phyloP scores from a whole-genome alignment of 2,888 invertebrate genomes.

The Beris chalybata region DNA sequence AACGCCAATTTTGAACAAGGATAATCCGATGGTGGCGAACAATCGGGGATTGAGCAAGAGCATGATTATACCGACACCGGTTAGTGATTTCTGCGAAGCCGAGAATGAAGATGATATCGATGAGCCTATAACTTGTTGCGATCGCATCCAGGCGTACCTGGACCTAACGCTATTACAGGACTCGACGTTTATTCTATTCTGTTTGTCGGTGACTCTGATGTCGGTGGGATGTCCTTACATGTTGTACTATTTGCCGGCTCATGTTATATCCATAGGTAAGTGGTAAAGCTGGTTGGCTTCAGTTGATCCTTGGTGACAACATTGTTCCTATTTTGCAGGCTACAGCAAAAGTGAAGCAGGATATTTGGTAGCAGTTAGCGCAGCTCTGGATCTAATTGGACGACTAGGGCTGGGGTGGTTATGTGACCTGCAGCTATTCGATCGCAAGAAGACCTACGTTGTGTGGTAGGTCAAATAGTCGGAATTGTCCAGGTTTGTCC shows the following conservation, averaged over 20 bases:
- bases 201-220: slow-evolving; percentile 73
- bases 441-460: slow-evolving; percentile 71
- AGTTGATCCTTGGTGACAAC: not conserved
- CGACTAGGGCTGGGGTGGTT: slow-evolving; percentile 73
- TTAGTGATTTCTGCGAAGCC: slow-evolving; percentile 52
- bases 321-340: slow-evolving; percentile 42
- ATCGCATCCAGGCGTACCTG: slow-evolving; percentile 60
- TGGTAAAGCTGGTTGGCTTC: not conserved
- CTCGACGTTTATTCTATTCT: slow-evolving; percentile 70
- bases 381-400: slow-evolving; percentile 71
- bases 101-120: slow-evolving; percentile 49
- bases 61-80: slow-evolving; percentile 57
- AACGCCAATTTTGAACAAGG: slow-evolving; percentile 47
- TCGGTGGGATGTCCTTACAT: slow-evolving; percentile 78
- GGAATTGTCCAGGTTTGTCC: no score
- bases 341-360: slow-evolving; percentile 60
- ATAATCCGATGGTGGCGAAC: slow-evolving; percentile 44
- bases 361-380: slow-evolving; percentile 73
- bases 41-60: slow-evolving; percentile 56
- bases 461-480: slow-evolving; percentile 60
- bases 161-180: slow-evolving; percentile 70
- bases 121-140: slow-evolving; percentile 53
- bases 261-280: slow-evolving; percentile 66
- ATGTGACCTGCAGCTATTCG: slow-evolving; percentile 71
- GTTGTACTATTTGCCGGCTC: slow-evolving; percentile 74